Conservation (phyloP, 2,113 vertebrate genomes). For the Tetrax tetrax region DNA sequence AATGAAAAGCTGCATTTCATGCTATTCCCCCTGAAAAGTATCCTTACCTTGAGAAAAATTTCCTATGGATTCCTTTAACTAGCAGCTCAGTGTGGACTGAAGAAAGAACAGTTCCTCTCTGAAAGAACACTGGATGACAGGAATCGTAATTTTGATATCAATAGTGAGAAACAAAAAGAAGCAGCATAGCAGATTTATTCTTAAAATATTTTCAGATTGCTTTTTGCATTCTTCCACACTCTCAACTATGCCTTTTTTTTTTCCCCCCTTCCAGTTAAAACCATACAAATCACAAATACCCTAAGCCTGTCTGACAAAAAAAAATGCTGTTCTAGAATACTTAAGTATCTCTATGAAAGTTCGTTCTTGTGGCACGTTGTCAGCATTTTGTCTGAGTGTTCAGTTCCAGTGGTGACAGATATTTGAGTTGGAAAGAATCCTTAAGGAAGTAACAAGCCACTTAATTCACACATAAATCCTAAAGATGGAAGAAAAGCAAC, state of each 20-base stretch:
- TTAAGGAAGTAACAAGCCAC: conserved; percentile 37
- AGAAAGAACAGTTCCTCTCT: background rate
- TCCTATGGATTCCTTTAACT: background rate
- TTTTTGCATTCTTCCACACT: background rate
- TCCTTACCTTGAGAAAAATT: background rate
- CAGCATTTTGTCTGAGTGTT: conserved; percentile 34
- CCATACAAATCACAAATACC: conserved; percentile 21
- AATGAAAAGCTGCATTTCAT: conserved; percentile 17
- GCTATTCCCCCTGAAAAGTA: background rate
- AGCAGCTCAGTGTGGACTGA: background rate
- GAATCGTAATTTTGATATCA: background rate
- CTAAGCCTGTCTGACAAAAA: background rate
- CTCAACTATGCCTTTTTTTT: background rate
- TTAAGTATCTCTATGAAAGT: conserved; percentile 59
- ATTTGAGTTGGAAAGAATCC: conserved; percentile 38
- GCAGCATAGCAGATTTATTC: background rate
- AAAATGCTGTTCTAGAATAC: conserved; percentile 33
- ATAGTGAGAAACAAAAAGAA: background rate
- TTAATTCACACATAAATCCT: conserved; percentile 6
- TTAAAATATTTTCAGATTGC: background rate
- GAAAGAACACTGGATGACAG: background rate
- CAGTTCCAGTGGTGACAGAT: conserved; percentile 9
- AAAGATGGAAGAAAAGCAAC: background rate
- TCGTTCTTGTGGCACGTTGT: conserved; percentile 52
- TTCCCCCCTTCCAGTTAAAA: background rate